Evolutionary conservation across 2,888 invertebrate genomes (phyloP).

Genomic region (Limnephilus rhombicus): DNA sequence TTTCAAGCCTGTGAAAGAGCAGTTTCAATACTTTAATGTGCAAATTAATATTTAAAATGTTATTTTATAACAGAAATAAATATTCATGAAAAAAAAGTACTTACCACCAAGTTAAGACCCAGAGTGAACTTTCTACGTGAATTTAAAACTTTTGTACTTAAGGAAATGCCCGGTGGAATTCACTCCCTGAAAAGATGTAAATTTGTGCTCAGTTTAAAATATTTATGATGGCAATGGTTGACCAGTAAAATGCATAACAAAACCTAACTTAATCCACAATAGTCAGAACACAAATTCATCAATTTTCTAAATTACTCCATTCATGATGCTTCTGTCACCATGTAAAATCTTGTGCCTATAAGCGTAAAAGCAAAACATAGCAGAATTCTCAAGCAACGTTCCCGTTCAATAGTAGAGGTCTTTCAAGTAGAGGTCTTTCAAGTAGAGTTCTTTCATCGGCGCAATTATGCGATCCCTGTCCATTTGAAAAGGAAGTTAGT

Average conservation of each 20-base stretch:
- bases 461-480: not conserved
- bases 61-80: not conserved
- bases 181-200: constrained; percentile 1
- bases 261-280: not conserved
- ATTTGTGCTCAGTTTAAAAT: not conserved
- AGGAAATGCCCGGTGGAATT: not conserved
- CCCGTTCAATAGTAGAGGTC: not conserved
- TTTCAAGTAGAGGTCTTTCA: too few species aligned
- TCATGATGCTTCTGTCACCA: not conserved
- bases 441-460: not conserved
- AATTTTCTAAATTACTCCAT: not conserved
- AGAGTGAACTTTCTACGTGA: not conserved
- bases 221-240: not conserved
- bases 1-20: not conserved
- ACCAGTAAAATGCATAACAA: not conserved
- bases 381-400: not conserved
- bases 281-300: not conserved
- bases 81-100: constrained; percentile 1
- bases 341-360: not conserved
- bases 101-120: not conserved
- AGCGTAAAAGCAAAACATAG: not conserved
- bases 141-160: constrained; percentile 1
- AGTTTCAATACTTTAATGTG: not conserved
- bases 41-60: not conserved
- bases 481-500: not conserved